Evolutionary conservation across 1,140 invertebrate genomes (phyloP), one percentile per base, ranked within the genome.

Genomic region (Gonatopus flavifemur): DNA sequence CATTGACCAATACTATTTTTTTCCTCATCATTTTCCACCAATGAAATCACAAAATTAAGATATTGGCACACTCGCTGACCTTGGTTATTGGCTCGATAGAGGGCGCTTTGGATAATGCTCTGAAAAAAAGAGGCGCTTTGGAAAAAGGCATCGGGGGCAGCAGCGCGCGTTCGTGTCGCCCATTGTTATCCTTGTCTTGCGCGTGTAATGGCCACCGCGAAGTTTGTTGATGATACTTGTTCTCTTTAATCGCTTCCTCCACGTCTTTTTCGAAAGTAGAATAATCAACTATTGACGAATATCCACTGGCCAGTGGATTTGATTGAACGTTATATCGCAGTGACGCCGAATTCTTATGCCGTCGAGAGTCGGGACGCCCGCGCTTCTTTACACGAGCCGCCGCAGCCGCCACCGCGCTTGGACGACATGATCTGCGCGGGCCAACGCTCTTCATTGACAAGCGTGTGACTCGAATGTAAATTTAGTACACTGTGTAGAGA

Each of bases 131-230:
- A 62, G 54, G 56, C 59, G 54, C 59, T 55, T 62, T 48, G 53
- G 53, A 55, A 58, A 58, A 50, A 52, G 60, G 47, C 43, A 49
- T 56, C 53, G 32, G 35, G 31, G 36, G 21, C 49, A 61, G 6
- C 32, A 33, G 59, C 59, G 52, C 54, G 59, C 54, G 53, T 57
- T 58, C 59, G 59, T 57, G 62, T 59, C 64, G 59, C 56, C 62
- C 66, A 70, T 70, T 70, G 67, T 70, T 68, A 63, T 70, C 66
- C 66, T 70, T 64, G 67, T 70, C 59, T n/a, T n/a, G n/a, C n/a
- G 66, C 55, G 64, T 61, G 67, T 70, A 70, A 70, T 70, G 67
- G 67, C 67, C 57, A 64, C 64, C 64, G 58, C 24, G 31, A 50
- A 61, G 59, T 66, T 69, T 59, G 66, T 69, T 67, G 62, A 63